Evolutionary conservation across 2,888 invertebrate species (phyloP).

Genomic region (Drosophila austrosaltans): DNA sequence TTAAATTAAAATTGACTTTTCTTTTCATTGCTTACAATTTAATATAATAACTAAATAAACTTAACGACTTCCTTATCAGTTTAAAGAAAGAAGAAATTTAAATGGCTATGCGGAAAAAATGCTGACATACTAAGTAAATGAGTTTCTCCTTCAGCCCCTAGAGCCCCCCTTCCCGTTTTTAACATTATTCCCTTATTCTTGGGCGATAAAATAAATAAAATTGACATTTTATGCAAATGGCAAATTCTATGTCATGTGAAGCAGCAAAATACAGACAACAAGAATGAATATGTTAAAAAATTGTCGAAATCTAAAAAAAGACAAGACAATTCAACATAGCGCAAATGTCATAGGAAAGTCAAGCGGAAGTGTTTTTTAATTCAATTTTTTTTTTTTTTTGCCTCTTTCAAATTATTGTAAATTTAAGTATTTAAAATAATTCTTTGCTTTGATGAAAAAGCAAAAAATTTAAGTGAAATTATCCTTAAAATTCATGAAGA

Average conservation of each 20-base stretch:
- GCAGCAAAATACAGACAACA: slow-evolving; percentile 29
- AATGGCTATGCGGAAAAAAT: slow-evolving; percentile 50
- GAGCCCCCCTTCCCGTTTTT: too few relatives aligned
- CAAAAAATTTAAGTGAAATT: too few relatives aligned
- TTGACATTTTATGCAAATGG: slow-evolving; percentile 74
- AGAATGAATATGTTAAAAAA: slow-evolving; percentile 44
- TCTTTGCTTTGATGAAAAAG: too few relatives aligned
- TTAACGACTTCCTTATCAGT: slow-evolving; percentile 12
- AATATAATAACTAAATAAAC: slow-evolving; percentile 9
- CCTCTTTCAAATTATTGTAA: background rate
- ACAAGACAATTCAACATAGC: slow-evolving; percentile 5
- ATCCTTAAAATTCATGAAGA: too few relatives aligned
- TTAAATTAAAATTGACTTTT: slow-evolving; percentile 47
- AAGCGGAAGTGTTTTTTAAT: background rate
- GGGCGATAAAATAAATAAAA: slow-evolving; percentile 76
- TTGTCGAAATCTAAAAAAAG: background rate
- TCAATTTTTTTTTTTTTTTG: background rate
- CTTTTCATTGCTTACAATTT: slow-evolving; percentile 15
- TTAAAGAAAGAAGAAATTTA: slow-evolving; percentile 38
- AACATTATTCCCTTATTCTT: slow-evolving; percentile 19
- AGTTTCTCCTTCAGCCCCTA: slow-evolving; percentile 32
- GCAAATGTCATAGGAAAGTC: background rate
- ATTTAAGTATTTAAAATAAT: background rate
- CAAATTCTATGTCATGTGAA: slow-evolving; percentile 41
- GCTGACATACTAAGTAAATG: slow-evolving; percentile 52